Evolutionary conservation across 1,140 invertebrate species (phyloP), one percentile per base, ranked within the genome.

Genomic region (Mercenaria mercenaria): DNA sequence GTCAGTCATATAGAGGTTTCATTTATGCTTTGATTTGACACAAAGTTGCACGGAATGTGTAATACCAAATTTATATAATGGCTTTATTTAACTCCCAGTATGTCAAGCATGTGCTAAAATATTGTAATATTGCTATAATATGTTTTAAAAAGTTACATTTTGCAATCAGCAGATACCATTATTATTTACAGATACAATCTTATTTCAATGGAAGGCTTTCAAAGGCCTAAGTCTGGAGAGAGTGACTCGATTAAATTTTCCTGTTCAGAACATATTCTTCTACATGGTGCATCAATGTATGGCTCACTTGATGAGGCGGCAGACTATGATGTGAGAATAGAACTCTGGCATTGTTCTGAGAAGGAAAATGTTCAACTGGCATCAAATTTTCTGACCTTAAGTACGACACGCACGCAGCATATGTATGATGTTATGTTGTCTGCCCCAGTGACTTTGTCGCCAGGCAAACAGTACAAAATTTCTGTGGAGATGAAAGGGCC

Each of bases 241-340:
- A 82, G 43, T 39, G 77, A 89, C 47, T 56, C 64, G 26, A 79
- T 90, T 29, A 61, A 43, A 59, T 77, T 84, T 59, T 43, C 59
- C 11, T 90, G 88, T 84, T 90, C 82, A 26, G 77, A 90, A 69
- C 52, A 39, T 47, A 64, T 90, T 39, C 41, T 77, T 20, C 59
- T 90, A 20, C 88, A 90, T 79, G 88, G 88, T 0, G 56, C 59
- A 8, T 85, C 29, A 50, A 41, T 90, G 47, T 90, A 90, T 43
- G 88, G 88, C 32, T 79, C 69, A 26, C 59, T 84, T 50, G 88
- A 90, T n/a, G 88, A 76, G 59, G 59, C 64, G 0, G 82, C 81
- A 77, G 79, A 90, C 8, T 90, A 90, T 79, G 47, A 52, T 67
- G 74, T 76, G 18, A 82, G 47, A 41, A 79, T 85, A n/a, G 88